These are phyloP conservation scores for Gobionotothen gibberifrons DNA, from an alignment of 2,797 vertebrate species.

Conservation along the genomic window DNA sequence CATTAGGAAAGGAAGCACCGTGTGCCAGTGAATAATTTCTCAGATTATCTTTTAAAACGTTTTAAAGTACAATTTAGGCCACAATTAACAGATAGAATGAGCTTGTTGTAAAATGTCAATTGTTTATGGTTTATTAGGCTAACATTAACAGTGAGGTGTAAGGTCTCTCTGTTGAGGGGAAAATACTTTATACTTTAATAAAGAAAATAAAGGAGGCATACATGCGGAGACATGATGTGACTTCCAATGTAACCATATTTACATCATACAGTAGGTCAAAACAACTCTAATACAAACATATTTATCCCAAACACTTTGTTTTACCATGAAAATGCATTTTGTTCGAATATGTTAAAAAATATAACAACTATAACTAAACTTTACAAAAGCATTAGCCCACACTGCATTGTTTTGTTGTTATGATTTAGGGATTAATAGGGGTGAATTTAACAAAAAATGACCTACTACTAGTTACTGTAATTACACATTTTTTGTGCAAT, in stretches of 20 bases:
- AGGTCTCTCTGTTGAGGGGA: background rate
- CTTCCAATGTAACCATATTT: background rate
- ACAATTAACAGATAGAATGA: too few species aligned
- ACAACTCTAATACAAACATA: background rate
- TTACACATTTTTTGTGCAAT: background rate
- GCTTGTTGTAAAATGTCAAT: too few species aligned
- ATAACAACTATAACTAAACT: background rate
- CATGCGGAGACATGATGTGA: background rate
- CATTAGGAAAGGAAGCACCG: background rate
- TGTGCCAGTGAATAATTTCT: too few species aligned
- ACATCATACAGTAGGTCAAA: background rate
- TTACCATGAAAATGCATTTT: background rate
- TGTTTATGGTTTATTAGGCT: too few species aligned
- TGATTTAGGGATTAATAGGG: background rate
- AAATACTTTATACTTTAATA: background rate
- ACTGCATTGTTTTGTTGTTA: slow-evolving; percentile 3
- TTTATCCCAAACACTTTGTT: background rate
- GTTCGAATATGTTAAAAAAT: background rate
- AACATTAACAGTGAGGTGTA: too few species aligned
- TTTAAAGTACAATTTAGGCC: too few species aligned
- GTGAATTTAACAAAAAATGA: background rate
- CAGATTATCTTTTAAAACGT: too few species aligned
- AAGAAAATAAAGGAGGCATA: background rate
- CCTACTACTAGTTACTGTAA: background rate
- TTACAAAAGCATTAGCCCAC: background rate